Percentiles rank a stretch among this genome's conserved stretches.
These are phyloP conservation scores for Branchellion lobata DNA, from an alignment of 2,888 invertebrate genomes.

Conservation along the genomic window DNA sequence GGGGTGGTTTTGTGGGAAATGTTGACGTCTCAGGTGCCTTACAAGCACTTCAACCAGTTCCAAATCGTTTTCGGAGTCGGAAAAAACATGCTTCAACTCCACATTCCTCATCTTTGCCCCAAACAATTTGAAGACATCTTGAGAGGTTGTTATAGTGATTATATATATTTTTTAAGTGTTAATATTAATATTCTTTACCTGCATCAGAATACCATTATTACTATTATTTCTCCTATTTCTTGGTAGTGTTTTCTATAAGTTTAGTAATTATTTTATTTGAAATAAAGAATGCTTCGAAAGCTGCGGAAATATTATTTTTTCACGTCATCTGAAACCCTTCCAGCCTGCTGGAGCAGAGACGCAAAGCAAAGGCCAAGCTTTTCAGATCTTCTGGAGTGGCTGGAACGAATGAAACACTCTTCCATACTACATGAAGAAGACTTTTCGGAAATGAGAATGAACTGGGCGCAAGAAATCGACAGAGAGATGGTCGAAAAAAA, in stretches of 20 bases:
- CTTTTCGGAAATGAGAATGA: not conserved
- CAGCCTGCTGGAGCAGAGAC: slow-evolving; percentile 31
- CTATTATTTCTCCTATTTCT: too few relatives aligned
- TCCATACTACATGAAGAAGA: not conserved
- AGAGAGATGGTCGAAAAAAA: slow-evolving; percentile 5
- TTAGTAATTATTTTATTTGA: too few relatives aligned
- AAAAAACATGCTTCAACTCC: slow-evolving; percentile 19
- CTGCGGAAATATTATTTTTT: too few relatives aligned
- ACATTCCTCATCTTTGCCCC: slow-evolving; percentile 36
- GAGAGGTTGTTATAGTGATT: not conserved
- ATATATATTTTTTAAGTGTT: not conserved
- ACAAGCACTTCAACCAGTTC: slow-evolving; percentile 40
- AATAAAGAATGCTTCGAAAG: too few relatives aligned
- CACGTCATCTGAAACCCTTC: too few relatives aligned
- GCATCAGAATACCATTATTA: too few relatives aligned
- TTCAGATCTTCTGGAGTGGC: not conserved
- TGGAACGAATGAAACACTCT: slow-evolving; percentile 6
- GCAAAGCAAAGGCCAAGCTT: slow-evolving; percentile 28
- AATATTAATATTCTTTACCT: too few relatives aligned
- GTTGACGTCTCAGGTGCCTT: slow-evolving; percentile 42
- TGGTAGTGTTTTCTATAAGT: too few relatives aligned
- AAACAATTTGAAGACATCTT: slow-evolving; percentile 31
- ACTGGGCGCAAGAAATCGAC: slow-evolving; percentile 3
- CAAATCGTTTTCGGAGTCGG: slow-evolving; percentile 42
- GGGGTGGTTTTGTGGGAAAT: slow-evolving; percentile 45